Conservation (phyloP, 2,797 vertebrate genomes). For the Chaenodraco wilsoni region DNA sequence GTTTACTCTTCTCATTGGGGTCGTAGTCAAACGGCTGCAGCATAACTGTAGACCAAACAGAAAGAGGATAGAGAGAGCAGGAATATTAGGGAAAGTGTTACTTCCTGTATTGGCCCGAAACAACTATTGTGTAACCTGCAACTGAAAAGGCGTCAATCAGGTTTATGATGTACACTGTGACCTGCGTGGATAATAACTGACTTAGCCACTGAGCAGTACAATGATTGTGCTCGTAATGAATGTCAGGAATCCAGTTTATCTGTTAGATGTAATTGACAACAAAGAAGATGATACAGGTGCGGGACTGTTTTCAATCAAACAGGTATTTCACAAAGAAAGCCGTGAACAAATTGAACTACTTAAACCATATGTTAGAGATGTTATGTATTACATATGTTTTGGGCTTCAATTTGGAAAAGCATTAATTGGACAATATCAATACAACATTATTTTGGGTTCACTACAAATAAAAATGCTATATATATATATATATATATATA, state of each 20-base stretch:
- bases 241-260: background rate
- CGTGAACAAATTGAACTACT: background rate
- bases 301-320: background rate
- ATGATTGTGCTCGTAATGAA: background rate
- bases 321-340: background rate
- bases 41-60: conserved; percentile 88
- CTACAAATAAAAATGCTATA: background rate
- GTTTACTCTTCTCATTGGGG: conserved; percentile 97
- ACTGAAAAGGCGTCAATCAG: background rate
- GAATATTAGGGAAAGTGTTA: background rate
- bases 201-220: background rate
- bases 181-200: background rate
- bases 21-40: conserved; percentile 97
- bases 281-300: background rate
- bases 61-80: background rate
- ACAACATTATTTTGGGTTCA: background rate
- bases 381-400: background rate
- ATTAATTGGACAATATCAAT: background rate
- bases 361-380: background rate
- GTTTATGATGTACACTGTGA: background rate
- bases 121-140: background rate
- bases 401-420: background rate
- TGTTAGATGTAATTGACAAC: background rate
- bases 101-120: conserved; percentile 27
- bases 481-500: no score